These are phyloP conservation scores for Actinemys pallida DNA, from an alignment of 2,113 vertebrate genomes.

Conservation along the genomic window DNA sequence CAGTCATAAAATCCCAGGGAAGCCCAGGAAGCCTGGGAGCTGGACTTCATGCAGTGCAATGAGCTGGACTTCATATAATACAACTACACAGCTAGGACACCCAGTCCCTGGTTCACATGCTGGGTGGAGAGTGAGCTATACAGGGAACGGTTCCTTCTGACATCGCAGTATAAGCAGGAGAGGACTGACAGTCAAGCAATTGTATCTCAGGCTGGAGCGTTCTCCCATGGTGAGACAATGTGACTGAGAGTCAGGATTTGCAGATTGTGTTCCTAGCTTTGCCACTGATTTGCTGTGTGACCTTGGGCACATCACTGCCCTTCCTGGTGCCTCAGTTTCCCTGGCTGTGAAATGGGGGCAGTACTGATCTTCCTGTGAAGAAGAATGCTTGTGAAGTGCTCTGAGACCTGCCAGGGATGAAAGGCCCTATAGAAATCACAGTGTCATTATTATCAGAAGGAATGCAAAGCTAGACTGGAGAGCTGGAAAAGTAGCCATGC, in stretches of 20 bases:
- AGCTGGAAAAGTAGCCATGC: slow-evolving; percentile 4
- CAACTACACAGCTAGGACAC: neutral
- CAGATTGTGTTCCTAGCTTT: neutral
- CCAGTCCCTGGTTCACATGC: neutral
- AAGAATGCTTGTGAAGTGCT: neutral
- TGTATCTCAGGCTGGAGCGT: neutral
- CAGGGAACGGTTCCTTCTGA: neutral
- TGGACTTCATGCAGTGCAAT: neutral
- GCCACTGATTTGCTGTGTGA: neutral
- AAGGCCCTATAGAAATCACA: neutral
- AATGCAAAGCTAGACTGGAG: neutral
- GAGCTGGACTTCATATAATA: neutral
- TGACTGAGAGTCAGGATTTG: neutral
- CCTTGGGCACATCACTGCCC: neutral
- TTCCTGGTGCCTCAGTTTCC: neutral
- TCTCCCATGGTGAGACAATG: neutral
- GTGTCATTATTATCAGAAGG: fast-evolving
- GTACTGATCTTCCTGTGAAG: slow-evolving; percentile 19
- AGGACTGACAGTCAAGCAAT: neutral
- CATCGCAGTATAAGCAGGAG: neutral
- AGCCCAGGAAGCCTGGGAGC: neutral
- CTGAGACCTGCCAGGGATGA: neutral
- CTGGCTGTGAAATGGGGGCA: neutral
- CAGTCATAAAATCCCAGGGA: neutral
- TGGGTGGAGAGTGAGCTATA: neutral